Base-by-base conservation (phyloP, 2,797 vertebrate genomes). In the Halcyon leucocephala region DNA sequence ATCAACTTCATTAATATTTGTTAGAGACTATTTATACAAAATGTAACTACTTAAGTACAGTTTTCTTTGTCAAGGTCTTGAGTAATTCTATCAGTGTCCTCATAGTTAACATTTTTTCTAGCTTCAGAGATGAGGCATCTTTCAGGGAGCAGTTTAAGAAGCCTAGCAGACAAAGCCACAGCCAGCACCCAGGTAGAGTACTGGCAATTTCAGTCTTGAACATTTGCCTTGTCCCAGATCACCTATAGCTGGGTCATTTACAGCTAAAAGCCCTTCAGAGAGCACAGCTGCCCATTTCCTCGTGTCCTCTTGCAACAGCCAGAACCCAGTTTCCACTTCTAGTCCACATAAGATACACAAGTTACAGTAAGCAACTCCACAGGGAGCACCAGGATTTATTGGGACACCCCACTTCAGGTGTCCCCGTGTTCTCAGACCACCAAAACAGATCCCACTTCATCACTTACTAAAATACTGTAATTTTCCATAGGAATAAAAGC, bases 31-130 rank as follows among this genome's bases (percentile, higher is more conserved):
- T 60, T 58, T 37, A 67, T 6, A 60, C 22, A 78, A 78, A 82
- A 72, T 26, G 17, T 24, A 78, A 26, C 44, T n/a, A 64, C 10
- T 0, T 14, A 66, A 55, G 21, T 5, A 73, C 6, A 64, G 31
- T 9, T 44, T 84, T 67, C 9, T 71, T 86, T 58, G 65, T 73
- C 1, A 2, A 65, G 22, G 14, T 46, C 18, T 78, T 20, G 29
- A 0, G 0, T 33, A 74, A 51, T 35, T 62, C 42, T 64, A n/a
- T 31, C 6, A 18, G 5, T 9, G 26, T 9, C 18, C 11, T 49
- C 19, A 65, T n/a, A 76, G 49, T 52, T 57, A 61, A 71, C 86
- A 49, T 13, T 71, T 37, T 18, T 0, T 1, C 15, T 54, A 48
- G 8, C 17, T 78, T 52, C 48, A 29, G 26, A 73, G 37, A 48